A percentile compares a stretch with the other conserved stretches of the same genome.
Evolutionary conservation across 1,140 invertebrate species (phyloP).

Genomic region (Drosophila sucinea): DNA sequence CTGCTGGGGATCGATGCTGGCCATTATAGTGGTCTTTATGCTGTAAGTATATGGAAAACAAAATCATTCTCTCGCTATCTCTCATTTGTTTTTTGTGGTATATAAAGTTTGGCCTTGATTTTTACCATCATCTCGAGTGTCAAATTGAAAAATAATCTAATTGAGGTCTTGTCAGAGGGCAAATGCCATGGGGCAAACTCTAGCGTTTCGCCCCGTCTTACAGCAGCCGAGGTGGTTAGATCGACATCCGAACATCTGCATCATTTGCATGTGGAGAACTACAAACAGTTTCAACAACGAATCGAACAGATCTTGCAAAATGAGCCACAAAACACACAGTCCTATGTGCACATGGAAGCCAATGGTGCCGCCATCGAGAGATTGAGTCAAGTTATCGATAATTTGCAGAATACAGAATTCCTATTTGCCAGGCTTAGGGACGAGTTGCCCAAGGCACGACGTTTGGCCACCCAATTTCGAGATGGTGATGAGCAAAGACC

Average conservation of each 20-base stretch:
- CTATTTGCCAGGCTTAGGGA: constrained; percentile 2
- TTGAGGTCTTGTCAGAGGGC: too few species aligned
- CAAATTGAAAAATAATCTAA: constrained; percentile 6
- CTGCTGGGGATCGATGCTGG: constrained; percentile 9
- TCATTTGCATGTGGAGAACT: constrained; percentile 5
- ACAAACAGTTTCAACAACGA: constrained; percentile 2
- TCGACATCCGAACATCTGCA: neutral
- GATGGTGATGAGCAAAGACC: constrained; percentile 5
- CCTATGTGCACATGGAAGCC: neutral
- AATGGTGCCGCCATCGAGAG: neutral
- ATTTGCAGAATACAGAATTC: neutral
- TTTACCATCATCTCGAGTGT: constrained; percentile 19
- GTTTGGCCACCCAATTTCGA: constrained; percentile 31
- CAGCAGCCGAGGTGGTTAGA: neutral
- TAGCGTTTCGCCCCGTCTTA: neutral
- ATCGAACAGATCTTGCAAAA: neutral
- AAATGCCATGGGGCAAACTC: neutral
- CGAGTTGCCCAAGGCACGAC: neutral
- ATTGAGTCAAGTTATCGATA: neutral
- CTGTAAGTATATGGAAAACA: constrained; percentile 24
- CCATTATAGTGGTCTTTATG: constrained; percentile 16
- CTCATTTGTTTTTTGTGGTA: neutral
- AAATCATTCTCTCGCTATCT: neutral
- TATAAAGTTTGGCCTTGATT: constrained; percentile 1
- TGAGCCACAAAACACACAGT: neutral